Base-by-base conservation (phyloP, 2,888 invertebrate genomes). In the Reticulitermes lucifugus region DNA sequence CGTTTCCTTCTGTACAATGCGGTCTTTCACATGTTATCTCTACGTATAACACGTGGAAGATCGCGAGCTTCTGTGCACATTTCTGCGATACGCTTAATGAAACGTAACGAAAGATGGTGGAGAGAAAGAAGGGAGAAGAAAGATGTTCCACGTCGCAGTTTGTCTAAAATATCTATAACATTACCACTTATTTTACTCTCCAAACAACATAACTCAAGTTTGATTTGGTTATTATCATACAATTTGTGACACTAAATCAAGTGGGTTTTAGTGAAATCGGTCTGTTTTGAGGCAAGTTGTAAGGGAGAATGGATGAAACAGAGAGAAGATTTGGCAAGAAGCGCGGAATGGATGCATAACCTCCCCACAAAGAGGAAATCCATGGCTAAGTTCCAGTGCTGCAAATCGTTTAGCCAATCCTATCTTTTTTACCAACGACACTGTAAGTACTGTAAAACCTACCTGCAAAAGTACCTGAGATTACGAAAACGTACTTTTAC, bases 351-450 rank as follows among this genome's bases (percentile, higher is more conserved):
- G 29, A 41, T 5, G 73, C 35, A 4, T 35, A 35, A 35, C 35
- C 2, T 35, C 4, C 35, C 35, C 29, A 21, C 12, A 21, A 59
- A 59, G 5, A 2, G 41, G 73, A 73, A 73, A 35, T 29, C 29
- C 73, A 73, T 73, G 73, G 73, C 73, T 21, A 14, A 14, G 73
- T 73, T 73, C 73, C 73, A 73, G 35, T 35, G 73, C 35, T 35
- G 73, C 73, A 73, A 35, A 29, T 41, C 73, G 35, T 25, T 41
- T 73, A 73, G 73, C 5, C 73, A 73, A 73, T 73, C 5, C 41
- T 25, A 7, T 73, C 6, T 12, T 5, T 35, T 35, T 35, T 21
- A 59, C 55, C 55, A 59, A 59, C 2, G 35, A 2, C 35, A 35
- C 35, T 35, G 35, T 35, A 35, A 35, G 35, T 3, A 35, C 2